phyloP scores from a whole-genome alignment of 2,797 vertebrate species.

The Euphonia xanthogaster region DNA sequence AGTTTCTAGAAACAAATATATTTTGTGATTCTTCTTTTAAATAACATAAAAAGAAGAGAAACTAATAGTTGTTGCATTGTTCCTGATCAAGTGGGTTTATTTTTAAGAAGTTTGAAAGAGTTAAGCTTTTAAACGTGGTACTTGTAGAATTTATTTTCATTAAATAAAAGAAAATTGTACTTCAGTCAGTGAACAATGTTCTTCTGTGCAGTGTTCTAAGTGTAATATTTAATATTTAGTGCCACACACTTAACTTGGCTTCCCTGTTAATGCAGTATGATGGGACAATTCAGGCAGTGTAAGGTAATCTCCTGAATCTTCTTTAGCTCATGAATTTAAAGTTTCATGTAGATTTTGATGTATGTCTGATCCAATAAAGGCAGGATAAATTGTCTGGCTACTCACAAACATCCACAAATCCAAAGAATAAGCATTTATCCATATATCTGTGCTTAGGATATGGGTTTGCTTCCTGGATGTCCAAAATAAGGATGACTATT shows the following conservation, averaged over 20 bases:
- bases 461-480: neutral
- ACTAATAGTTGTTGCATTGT: neutral
- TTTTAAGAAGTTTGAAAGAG: neutral
- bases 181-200: neutral
- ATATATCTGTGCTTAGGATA: rapidly evolving
- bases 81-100: neutral
- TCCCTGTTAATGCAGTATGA: neutral
- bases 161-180: neutral
- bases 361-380: neutral
- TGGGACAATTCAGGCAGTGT: neutral
- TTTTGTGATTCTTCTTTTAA: neutral
- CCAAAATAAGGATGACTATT: neutral
- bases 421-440: neutral
- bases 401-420: neutral
- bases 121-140: neutral
- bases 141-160: neutral
- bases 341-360: neutral
- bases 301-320: neutral
- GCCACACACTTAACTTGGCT: neutral
- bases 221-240: neutral
- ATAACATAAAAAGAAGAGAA: neutral
- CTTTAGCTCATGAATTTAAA: neutral
- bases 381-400: neutral
- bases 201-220: neutral
- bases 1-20: neutral